A percentile compares a stretch with the other conserved stretches of the same genome.
Conservation (phyloP, 2,113 vertebrate genomes). For the Pelodiscus sinensis region DNA sequence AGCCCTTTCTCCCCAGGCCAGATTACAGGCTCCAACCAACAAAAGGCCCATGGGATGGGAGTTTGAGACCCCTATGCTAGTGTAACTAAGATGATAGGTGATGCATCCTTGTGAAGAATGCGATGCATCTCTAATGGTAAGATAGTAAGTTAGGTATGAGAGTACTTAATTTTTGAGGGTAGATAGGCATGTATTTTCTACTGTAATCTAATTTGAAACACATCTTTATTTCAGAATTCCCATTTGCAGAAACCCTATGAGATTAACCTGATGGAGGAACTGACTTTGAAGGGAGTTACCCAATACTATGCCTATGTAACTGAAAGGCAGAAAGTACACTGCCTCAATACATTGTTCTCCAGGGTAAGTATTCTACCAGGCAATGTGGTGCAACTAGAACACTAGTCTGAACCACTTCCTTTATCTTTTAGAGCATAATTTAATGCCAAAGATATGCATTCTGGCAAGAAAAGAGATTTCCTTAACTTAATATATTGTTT, state of each 20-base stretch:
- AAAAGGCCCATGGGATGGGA: no score
- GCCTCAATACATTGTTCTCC: slow-evolving; percentile 99
- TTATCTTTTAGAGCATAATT: neutral
- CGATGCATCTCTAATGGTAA: neutral
- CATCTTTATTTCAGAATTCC: slow-evolving; percentile 81
- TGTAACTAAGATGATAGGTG: neutral
- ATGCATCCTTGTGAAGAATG: neutral
- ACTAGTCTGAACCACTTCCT: neutral
- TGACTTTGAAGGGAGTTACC: slow-evolving; percentile 98
- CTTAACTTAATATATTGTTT: neutral
- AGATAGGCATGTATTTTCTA: neutral
- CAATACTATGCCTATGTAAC: slow-evolving; percentile 99
- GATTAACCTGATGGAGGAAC: slow-evolving; percentile 99
- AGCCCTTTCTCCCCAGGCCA: no score
- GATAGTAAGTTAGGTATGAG: rapidly evolving
- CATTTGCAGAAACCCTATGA: slow-evolving; percentile 99
- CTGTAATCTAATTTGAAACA: neutral
- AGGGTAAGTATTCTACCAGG: slow-evolving; percentile 81
- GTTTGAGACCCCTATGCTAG: no score
- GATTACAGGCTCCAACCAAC: no score
- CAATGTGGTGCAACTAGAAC: neutral
- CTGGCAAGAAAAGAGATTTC: neutral
- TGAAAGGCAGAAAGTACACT: slow-evolving; percentile 99
- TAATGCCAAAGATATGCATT: neutral
- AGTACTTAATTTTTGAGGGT: neutral